A percentile compares a stretch with the other conserved stretches of the same genome.
Evolutionary conservation across 1,140 invertebrate genomes (phyloP).

Genomic region (Eueides isabella): DNA sequence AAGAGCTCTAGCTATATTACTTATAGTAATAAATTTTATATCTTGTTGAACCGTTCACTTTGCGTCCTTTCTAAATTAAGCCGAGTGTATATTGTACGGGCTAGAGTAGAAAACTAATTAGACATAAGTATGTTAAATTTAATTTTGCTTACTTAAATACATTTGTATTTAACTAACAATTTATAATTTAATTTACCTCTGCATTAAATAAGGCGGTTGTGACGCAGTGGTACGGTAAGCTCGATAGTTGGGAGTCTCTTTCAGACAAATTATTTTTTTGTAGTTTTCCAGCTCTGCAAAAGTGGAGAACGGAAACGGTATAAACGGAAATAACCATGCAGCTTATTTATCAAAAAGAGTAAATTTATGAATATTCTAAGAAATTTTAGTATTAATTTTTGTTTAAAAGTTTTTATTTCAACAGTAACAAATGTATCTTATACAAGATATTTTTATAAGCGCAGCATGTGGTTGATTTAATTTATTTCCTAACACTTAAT

Average conservation of each 20-base stretch:
- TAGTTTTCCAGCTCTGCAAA: no score
- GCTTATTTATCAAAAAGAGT: no score
- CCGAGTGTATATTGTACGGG: background rate
- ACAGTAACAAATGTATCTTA: background rate
- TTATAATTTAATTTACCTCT: no score
- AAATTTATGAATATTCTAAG: no score
- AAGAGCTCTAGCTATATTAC: slow-evolving; percentile 13
- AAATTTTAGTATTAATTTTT: no score
- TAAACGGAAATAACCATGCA: no score
- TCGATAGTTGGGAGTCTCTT: no score
- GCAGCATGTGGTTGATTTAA: background rate
- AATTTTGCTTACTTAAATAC: background rate
- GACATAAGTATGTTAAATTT: background rate
- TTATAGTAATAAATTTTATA: slow-evolving; percentile 20
- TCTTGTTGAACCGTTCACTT: slow-evolving; percentile 16
- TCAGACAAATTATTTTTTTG: no score
- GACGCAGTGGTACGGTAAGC: no score
- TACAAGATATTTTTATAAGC: background rate
- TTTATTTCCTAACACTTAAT: background rate
- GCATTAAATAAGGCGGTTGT: background rate
- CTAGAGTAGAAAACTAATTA: slow-evolving; percentile 1
- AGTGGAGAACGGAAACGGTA: no score
- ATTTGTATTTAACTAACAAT: no score
- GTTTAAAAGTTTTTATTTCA: background rate
- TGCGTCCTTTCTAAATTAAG: slow-evolving; percentile 26